Base-by-base conservation (phyloP, 2,888 invertebrate species). In the Lasioglossum pauxillum region DNA sequence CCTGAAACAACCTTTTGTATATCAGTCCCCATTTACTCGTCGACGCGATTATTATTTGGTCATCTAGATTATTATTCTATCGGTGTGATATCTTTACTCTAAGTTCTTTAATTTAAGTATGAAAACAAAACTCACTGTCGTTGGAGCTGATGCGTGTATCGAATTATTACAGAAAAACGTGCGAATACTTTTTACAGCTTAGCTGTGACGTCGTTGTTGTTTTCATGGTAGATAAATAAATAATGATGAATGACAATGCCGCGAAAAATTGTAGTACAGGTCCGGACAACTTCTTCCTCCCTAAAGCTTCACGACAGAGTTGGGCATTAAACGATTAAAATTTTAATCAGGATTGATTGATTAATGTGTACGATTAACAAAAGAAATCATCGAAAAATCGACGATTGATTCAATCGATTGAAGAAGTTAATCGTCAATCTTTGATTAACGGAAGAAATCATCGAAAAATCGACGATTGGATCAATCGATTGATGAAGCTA, bases 11-110 rank as follows among this genome's bases (percentile, higher is more conserved):
- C 49, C 31, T 49, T 73, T 73, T 31, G 31, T 46, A 27, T 49
- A 49, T 44, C n/a, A 31, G 19, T 31, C 31, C 31, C 46, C 46
- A 12, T 49, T 73, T 49, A 49, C 12, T 73, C 38, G 60, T 71
- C 41, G 41, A 41, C 41, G 38, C 41, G 71, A 64, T 44, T 60
- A 41, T 23, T 72, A 41, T 19, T 78, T 78, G 49, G 78, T 78
- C 64, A 67, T 76, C n/a, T 67, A 71, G 31, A 31, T 69, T 31
- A 57, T 31, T 31, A 49, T 78, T 57, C 53, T 41, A 78, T 41
- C 4, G 27, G 16, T 35, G 12, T 46, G 46, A 78, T 38, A 44
- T 60, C n/a, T 23, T 46, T 77, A 35, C 4, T 12, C 57, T 69
- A 71, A 14, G 23, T n/a, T 44, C 14, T 46, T 67, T 76, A 64